Percentiles rank a stretch among this genome's conserved stretches.
These are phyloP conservation scores for Bombylius major DNA, from an alignment of 2,888 invertebrate species.

Conservation along the genomic window DNA sequence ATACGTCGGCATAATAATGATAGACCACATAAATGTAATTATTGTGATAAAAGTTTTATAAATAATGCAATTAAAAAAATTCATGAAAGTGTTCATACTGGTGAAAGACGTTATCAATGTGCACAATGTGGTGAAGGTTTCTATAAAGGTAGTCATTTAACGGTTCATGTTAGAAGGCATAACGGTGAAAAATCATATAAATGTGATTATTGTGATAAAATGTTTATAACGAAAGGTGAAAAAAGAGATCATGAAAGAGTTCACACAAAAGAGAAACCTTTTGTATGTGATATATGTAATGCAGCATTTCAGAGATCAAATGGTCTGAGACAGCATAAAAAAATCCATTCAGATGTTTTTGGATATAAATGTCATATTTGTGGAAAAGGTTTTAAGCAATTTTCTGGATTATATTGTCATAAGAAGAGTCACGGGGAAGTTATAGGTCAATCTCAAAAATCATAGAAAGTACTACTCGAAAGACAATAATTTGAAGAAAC, in stretches of 20 bases:
- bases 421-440: not conserved
- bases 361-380: not conserved
- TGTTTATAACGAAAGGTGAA: no score
- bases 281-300: no score
- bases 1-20: not conserved
- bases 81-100: no score
- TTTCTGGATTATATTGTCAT: not conserved
- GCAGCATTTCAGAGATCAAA: not conserved
- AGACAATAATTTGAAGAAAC: no score
- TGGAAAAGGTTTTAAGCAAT: not conserved
- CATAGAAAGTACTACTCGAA: no score
- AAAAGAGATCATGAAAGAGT: no score
- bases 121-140: not conserved
- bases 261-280: no score
- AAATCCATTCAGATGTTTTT: not conserved
- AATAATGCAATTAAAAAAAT: not conserved
- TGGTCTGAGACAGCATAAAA: not conserved
- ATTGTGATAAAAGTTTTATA: not conserved
- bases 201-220: not conserved
- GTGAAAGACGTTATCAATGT: not conserved
- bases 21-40: not conserved
- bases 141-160: not conserved
- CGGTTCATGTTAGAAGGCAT: not conserved
- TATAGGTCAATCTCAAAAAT: no score
- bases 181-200: not conserved